Conservation (phyloP, 2,797 vertebrate genomes). For the Periparus ater region DNA sequence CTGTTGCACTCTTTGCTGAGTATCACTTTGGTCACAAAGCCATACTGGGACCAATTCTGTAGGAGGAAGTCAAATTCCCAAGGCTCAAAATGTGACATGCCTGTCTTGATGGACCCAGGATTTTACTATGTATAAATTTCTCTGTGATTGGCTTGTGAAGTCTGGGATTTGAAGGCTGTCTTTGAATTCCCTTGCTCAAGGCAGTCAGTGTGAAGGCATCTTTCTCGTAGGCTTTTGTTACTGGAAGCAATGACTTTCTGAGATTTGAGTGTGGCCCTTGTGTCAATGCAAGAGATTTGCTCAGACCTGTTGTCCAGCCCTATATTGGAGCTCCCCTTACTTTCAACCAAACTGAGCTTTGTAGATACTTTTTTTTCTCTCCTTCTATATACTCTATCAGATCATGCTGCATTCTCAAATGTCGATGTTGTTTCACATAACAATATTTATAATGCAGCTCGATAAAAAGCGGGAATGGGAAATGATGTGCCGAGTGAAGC, state of each 20-base stretch:
- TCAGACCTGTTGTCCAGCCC: background rate
- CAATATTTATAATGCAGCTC: conserved; percentile 76
- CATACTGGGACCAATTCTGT: accelerated
- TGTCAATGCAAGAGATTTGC: background rate
- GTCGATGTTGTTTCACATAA: conserved; percentile 55
- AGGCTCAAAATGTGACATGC: background rate
- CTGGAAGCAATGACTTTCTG: background rate
- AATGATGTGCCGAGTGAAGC: conserved; percentile 91
- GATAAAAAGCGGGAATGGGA: conserved; percentile 91
- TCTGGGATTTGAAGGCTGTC: background rate
- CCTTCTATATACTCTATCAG: background rate
- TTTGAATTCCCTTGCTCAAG: background rate
- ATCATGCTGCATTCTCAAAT: conserved; percentile 40
- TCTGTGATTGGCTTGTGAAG: background rate
- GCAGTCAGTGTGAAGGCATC: background rate
- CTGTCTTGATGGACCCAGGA: background rate
- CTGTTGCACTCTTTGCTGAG: background rate
- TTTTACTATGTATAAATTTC: background rate
- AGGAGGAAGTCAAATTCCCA: background rate
- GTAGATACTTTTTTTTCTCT: background rate
- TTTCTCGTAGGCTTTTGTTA: background rate
- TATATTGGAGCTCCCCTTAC: background rate
- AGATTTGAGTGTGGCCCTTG: background rate
- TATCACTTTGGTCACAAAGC: background rate
- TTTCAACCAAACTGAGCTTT: background rate